These are phyloP conservation scores for Prionailurus viverrinus DNA, from an alignment of 2,113 vertebrate genomes.

Conservation along the genomic window DNA sequence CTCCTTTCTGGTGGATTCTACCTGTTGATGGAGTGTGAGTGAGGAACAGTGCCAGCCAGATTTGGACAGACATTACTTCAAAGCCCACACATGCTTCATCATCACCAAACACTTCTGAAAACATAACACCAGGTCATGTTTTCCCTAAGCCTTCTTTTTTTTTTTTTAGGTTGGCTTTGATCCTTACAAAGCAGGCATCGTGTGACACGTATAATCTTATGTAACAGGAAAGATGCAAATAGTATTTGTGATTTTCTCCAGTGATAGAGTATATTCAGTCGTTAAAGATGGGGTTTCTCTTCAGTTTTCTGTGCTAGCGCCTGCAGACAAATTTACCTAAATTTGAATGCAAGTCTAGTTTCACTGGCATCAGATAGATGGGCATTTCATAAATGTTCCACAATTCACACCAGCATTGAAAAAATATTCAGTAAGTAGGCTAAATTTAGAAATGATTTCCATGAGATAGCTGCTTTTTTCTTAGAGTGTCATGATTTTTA, in stretches of 20 bases:
- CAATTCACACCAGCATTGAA: background rate
- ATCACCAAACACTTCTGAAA: slow-evolving; percentile 66
- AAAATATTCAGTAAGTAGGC: background rate
- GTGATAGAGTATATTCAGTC: background rate
- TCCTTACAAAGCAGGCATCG: background rate
- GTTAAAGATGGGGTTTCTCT: background rate
- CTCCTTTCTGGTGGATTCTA: background rate
- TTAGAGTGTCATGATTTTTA: background rate
- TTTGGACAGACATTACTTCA: slow-evolving; percentile 50
- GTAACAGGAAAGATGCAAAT: background rate
- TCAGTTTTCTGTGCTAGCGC: background rate
- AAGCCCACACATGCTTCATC: slow-evolving; percentile 17
- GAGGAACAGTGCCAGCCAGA: background rate
- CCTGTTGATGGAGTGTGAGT: slow-evolving; percentile 42
- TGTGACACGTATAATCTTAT: slow-evolving; percentile 57
- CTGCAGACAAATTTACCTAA: background rate
- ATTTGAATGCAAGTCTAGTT: background rate
- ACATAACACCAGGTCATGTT: background rate
- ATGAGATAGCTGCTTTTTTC: background rate
- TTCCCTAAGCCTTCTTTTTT: background rate
- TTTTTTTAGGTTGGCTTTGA: slow-evolving; percentile 55
- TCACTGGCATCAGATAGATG: background rate
- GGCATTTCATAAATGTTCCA: background rate
- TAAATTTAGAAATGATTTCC: background rate
- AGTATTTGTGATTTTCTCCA: background rate